Evolutionary conservation across 2,113 vertebrate genomes (phyloP), one percentile per base, ranked within the genome.

Genomic region (Antigone vipio): DNA sequence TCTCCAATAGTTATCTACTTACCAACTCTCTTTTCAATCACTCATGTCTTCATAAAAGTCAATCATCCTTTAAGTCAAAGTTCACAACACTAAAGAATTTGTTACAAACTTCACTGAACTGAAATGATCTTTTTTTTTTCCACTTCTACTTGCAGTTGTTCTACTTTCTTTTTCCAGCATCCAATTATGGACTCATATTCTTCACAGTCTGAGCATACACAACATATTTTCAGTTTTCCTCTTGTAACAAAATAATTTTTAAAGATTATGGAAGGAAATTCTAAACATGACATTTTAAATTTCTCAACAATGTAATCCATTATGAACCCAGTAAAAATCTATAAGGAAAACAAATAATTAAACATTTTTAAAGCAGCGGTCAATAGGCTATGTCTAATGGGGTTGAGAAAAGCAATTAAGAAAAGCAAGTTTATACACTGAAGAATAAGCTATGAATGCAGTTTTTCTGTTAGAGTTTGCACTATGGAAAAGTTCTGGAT

Each of bases 21-120:
- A 96, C 95, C 87, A 97, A 42, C 50, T 85, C 35, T 89, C 71
- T 74, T 94, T 95, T 96, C 93, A 95, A 85, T 96, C 95, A 97
- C 86, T 96, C 78, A 15, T 94, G 75, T 96, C 85, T 96, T 91
- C 86, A 75, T 82, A 86, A 94, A 92, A 91, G 74, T n/a, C 60
- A 88, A 75, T 85, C 82, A 78, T 92, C 66, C 75, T 96, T 58
- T 84, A 95, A 97, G 69, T 64, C 74, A 88, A 93, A 97, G 85
- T 78, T 58, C 69, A 92, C 44, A 96, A 76, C 12, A 30, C 81
- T 80, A 85, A 74, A 26, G 3, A 68, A 89, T 71, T 90, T 62
- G 11, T 66, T 93, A 76, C 53, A 62, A 68, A 72, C 15, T 68
- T 75, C 47, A 79, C 34, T 91, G 40, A 59, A 75, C 72, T 91